A percentile compares a stretch with the other conserved stretches of the same genome.
phyloP scores from a whole-genome alignment of 2,888 invertebrate genomes.

The Acanthopleura granulata region DNA sequence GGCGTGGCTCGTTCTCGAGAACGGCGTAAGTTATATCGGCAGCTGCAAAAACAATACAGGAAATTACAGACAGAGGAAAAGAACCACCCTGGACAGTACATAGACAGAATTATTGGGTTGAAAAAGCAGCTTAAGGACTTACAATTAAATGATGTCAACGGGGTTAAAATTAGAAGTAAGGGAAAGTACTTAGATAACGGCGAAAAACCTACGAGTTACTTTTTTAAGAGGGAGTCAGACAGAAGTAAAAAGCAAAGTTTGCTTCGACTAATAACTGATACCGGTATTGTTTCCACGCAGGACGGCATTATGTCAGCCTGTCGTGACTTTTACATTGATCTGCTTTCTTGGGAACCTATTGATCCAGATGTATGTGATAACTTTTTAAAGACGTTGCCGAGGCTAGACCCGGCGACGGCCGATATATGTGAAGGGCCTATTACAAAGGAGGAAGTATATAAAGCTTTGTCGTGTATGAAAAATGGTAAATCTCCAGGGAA shows the following conservation, averaged over 20 bases:
- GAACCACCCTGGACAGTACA: not conserved
- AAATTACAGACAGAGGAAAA: not conserved
- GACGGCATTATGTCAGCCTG: conserved; percentile 18
- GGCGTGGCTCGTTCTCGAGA: not conserved
- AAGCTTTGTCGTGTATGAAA: conserved; percentile 27
- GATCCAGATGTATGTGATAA: conserved; percentile 15
- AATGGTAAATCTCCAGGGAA: conserved; percentile 34
- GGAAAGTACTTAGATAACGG: not conserved
- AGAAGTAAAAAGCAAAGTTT: not conserved
- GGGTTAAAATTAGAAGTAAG: not conserved
- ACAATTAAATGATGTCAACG: not conserved
- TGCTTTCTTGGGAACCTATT: conserved; percentile 20
- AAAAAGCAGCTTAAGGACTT: not conserved
- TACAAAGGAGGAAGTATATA: conserved; percentile 5
- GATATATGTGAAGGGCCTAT: conserved; percentile 25
- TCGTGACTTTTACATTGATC: conserved; percentile 18
- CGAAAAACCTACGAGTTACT: not conserved
- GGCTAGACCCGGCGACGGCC: conserved; percentile 7
- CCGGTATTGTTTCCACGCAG: not conserved
- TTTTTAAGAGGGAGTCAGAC: not conserved
- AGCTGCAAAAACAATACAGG: not conserved
- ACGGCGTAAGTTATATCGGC: not conserved
- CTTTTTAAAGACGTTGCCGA: conserved; percentile 24
- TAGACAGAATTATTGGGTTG: not conserved
- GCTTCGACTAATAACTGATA: not conserved